Evolutionary conservation across 2,797 vertebrate species (phyloP), one percentile per base, ranked within the genome.

Genomic region (Oreortyx pictus): DNA sequence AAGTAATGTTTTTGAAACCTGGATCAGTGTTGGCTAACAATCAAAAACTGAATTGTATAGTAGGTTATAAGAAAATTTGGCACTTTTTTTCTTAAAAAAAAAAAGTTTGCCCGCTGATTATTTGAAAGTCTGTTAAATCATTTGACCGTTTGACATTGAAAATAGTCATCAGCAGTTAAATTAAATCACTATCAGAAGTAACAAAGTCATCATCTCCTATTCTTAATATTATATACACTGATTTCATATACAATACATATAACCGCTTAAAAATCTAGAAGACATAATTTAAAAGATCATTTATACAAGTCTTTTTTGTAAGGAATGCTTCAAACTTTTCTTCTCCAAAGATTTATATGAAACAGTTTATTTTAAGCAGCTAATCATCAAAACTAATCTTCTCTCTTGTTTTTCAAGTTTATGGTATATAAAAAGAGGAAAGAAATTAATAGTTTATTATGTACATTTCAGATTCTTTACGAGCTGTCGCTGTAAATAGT

Each of bases 331-430:
- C 44, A 86, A 20, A 54, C 14, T 52, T 78, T 61, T 2, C 24
- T 72, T 80, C 59, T 71, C 86, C 62, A 75, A 67, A 72, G 14
- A 43, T 78, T 61, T 72, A 66, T 88, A 80, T 39, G 2, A 67
- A 89, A 74, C 52, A 25, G 10, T 82, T 87, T 90, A 93, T 87
- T 95, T 94, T 91, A 93, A 77, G 76, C 43, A 78, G 23, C 10
- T 71, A 39, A 14, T 49, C 80, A 23, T 77, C 47, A 89, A 72
- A 83, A 0, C 2, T 24, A 92, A 57, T 88, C 17, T 88, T 88
- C 31, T 85, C 43, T 80, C 37, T 89, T 82, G 54, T 86, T 93
- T 85, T 89, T 83, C 70, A 86, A 71, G 23, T 83, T 71, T 41
- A 86, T 57, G 22, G 13, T 37, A 43, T 41, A 68, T 44, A 57